Evolutionary conservation across 2,113 vertebrate species (phyloP), one percentile per base, ranked within the genome.

Genomic region (Crotalus viridis): DNA sequence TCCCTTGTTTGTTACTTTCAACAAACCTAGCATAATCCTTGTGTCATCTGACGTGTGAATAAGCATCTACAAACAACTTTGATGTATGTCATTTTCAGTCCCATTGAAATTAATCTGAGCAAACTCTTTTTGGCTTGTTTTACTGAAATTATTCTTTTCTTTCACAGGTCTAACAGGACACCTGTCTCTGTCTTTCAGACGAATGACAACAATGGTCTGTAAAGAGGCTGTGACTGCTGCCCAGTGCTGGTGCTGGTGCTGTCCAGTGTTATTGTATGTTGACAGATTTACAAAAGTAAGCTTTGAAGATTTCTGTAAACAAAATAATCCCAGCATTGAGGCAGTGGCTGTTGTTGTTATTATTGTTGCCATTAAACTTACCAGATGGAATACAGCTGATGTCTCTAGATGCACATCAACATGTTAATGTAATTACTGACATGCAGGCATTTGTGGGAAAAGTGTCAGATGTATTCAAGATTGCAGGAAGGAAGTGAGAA

Each of bases 341-440:
- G 46, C 46, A 17, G 8, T 22, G 56, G 54, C 21, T 5, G 54
- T 89, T 89, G 54, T 57, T 89, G 48, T 26, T 64, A 3, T 64
- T 59, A 17, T 22, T 39, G 43, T 93, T 94, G 89, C 74, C 94
- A 91, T 96, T 96, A 95, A 89, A 92, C 88, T 94, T 91, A 91
- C 92, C 94, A 95, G 96, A 95, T 94, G 92, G 96, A 95, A 95
- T 95, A 87, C 88, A 95, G 95, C 97, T 93, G 89, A 97, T 97
- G 95, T 94, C 95, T 92, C 93, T 95, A 94, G 96, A 57, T 64
- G 94, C 93, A 96, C 81, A 95, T 93, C 90, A 89, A 95, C 88
- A 89, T 96, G 95, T 95, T 97, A 97, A 97, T 96, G 95, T 97
- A 97, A 97, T 97, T 97, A 97, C 95, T 95, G 95, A 95, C 94